These are phyloP conservation scores for Drosophila conformis DNA, from an alignment of 2,888 invertebrate genomes.

Conservation along the genomic window DNA sequence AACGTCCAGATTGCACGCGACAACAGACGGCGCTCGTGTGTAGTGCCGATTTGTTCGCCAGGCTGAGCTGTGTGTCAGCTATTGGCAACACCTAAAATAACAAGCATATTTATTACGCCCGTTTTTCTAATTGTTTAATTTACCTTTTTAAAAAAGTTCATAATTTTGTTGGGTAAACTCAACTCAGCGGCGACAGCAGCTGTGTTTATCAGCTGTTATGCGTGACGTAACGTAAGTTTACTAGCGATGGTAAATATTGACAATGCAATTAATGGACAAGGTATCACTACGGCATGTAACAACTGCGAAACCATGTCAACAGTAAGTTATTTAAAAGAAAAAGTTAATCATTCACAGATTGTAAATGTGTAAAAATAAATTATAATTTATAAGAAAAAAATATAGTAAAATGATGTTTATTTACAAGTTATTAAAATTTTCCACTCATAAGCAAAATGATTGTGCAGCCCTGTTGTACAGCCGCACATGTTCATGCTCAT, in stretches of 20 bases:
- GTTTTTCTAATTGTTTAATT: constrained; percentile 26
- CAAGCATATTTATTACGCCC: neutral
- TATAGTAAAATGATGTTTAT: neutral
- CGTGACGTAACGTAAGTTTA: constrained; percentile 62
- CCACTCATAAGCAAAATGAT: neutral
- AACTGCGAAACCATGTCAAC: neutral
- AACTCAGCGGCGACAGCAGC: constrained; percentile 21
- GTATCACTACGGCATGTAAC: neutral
- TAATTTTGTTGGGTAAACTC: constrained; percentile 33
- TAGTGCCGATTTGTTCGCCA: constrained; percentile 77
- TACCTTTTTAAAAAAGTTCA: constrained; percentile 77
- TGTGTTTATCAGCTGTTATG: constrained; percentile 59
- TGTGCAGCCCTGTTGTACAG: neutral
- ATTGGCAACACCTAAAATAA: constrained; percentile 49
- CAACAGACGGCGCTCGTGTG: constrained; percentile 88
- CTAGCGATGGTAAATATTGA: constrained; percentile 22
- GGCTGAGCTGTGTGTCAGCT: constrained; percentile 36
- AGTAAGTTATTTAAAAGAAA: too few relatives aligned
- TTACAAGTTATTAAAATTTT: neutral
- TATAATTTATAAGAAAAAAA: neutral
- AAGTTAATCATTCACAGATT: neutral
- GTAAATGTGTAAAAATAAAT: neutral
- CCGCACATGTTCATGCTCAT: neutral
- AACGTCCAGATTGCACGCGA: constrained; percentile 91
- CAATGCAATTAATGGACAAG: neutral